Base-by-base conservation (phyloP, 1,140 invertebrate species). In the Bicyclus anynana region DNA sequence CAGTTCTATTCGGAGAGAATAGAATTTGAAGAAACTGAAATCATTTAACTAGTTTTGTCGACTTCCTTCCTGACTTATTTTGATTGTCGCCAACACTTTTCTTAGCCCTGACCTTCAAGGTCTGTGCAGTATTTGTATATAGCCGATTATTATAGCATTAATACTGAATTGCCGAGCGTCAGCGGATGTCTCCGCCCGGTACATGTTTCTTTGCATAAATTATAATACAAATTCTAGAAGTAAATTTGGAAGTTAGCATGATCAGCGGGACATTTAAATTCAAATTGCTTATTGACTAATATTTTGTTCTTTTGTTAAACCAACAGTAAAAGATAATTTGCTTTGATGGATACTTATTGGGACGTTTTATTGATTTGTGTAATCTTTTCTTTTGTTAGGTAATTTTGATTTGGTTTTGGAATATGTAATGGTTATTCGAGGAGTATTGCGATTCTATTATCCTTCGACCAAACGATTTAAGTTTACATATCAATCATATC, bases 131-230 rank as follows among this genome's bases (percentile, higher is more conserved):
- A 71, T 74, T 59, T 77, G 68, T 67, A 62, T 75, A 69, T 67
- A 73, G 72, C 71, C 71, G 72, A 74, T 77, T 84, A 81, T 80
- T 75, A 74, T 69, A 62, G 65, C 63, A 74, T 85, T 84, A 85
- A 83, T 79, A 70, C 71, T 68, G 69, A 66, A 74, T 74, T 74
- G 66, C 68, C 65, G 72, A 65, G 62, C 69, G 79, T 80, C 74
- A 59, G 50, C 70, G 59, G 75, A 72, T 59, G 76, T 84, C 83
- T 47, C 83, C 37, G 69, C 26, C 71, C 73, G 83, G 83, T 82
- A 86, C 79, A 85, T 69, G 70, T 63, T 69, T 75, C 68, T 79
- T 81, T 74, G 53, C 59, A 83, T 83, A 83, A 83, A 80, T 79
- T 79, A 77, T 65, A 48, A 59, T 67, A 65, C 50, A 67, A 62